Evolutionary conservation across 2,797 vertebrate species (phyloP), one percentile per base, ranked within the genome.

Genomic region (Darevskia nairensis): DNA sequence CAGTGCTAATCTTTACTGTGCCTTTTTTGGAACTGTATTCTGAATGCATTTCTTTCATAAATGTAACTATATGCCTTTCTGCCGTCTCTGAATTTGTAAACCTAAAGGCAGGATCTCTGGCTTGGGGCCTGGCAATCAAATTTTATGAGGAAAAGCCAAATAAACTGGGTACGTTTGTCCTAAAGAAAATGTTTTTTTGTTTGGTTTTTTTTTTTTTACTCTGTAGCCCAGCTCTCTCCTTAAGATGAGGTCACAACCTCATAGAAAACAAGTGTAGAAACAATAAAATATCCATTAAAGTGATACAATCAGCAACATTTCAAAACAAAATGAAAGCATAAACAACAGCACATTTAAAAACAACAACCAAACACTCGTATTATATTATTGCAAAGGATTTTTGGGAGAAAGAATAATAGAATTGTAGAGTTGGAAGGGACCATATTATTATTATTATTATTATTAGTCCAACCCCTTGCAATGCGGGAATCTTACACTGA

Each of bases 21-120:
- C 6, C 29, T 9, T 86, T 86, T 86, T 29, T 72, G 25, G 85
- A 41, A 80, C 8, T 29, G 50, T 25, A 71, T 86, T 59, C 46
- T 72, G 77, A 80, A 80, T 50, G n/a, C 78, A 11, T 71, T 50
- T 83, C 19, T 83, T 71, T 68, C 82, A 83, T n/a, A 50, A 72
- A 32, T 69, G 39, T 9, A 71, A 71, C 27, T 27, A 17, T 50
- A 3, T 71, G 8, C 64, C 61, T 86, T 86, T 44, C 84, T 17
- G 19, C 21, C 44, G 11, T 11, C 1, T 59, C 32, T 29, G 17
- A 39, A 71, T 8, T 46, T 29, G 41, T 77, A 50, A 71, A 68
- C 39, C 25, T 29, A 41, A 35, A 9, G 39, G 41, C 35, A 29
- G 8, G n/a, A 79, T 69, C 66, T 71, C 29, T 1, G 1, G 81